A percentile compares a stretch with the other conserved stretches of the same genome.
phyloP scores from a whole-genome alignment of 37 sponge, comb jelly and placozoan genomes.

The Chondrosia reniformis region DNA sequence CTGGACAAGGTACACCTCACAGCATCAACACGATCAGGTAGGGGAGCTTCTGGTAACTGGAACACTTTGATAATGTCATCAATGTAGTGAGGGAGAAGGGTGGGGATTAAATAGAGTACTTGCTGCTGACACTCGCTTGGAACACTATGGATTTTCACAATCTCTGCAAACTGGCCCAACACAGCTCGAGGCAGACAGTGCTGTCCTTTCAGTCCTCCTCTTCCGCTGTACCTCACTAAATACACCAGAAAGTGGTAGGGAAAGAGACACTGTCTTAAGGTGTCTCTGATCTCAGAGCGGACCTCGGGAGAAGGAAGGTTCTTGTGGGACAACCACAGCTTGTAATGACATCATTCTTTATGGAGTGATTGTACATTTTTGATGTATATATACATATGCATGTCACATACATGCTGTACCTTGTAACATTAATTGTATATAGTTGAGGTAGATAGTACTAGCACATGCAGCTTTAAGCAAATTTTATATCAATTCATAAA shows the following conservation, averaged over 20 bases:
- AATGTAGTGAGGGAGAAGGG: not conserved
- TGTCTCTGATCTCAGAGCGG: not conserved
- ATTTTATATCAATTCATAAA: too few relatives aligned
- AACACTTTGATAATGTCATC: constrained; percentile 3
- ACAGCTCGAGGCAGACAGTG: constrained; percentile 21
- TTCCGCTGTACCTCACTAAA: not conserved
- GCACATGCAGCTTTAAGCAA: too few relatives aligned
- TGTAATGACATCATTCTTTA: too few relatives aligned
- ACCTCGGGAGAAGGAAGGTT: not conserved
- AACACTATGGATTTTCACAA: constrained; percentile 23
- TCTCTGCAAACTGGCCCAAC: constrained; percentile 33
- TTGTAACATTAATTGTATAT: too few relatives aligned
- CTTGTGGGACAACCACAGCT: not conserved
- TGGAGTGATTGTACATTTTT: too few relatives aligned
- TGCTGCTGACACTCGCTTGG: not conserved
- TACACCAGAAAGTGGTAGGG: not conserved
- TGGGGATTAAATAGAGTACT: not conserved
- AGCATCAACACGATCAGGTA: not conserved
- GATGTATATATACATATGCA: too few relatives aligned
- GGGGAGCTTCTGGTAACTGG: not conserved
- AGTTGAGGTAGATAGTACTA: too few relatives aligned
- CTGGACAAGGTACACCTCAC: not conserved
- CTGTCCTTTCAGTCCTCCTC: not conserved
- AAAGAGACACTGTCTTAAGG: not conserved
- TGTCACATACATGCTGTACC: too few relatives aligned